Conservation (phyloP, 2,888 invertebrate species). For the Plebejus argus region DNA sequence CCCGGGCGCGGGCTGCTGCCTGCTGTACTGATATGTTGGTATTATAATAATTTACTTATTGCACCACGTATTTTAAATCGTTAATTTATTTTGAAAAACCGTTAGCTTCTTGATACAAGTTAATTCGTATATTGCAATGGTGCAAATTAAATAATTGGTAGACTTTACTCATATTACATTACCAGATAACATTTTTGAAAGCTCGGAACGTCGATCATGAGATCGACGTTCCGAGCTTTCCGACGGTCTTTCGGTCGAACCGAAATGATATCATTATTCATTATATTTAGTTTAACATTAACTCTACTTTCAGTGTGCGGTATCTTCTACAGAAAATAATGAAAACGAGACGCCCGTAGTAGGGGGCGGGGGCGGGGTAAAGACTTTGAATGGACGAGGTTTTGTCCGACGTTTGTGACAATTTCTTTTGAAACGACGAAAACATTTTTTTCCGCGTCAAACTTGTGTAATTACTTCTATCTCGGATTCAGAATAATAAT, state of each 20-base stretch:
- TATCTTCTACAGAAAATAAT: neutral
- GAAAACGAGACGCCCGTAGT: neutral
- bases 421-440: neutral
- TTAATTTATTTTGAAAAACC: too few relatives aligned
- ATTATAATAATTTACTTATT: neutral
- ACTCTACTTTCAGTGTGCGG: neutral
- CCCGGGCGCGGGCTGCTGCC: neutral
- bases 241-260: neutral
- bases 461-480: neutral
- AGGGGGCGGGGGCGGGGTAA: neutral
- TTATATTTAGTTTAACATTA: neutral
- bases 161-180: too few relatives aligned
- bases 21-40: neutral
- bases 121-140: too few relatives aligned
- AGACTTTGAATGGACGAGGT: neutral
- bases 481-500: constrained; percentile 2
- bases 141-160: too few relatives aligned
- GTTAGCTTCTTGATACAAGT: too few relatives aligned
- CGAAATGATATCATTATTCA: neutral
- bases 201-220: neutral
- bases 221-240: too few relatives aligned
- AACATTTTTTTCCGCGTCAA: constrained; percentile 1
- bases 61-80: neutral
- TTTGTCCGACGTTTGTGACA: neutral
- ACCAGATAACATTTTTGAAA: neutral